phyloP scores from a whole-genome alignment of 2,113 vertebrate genomes.

The Nycticryphes semicollaris region DNA sequence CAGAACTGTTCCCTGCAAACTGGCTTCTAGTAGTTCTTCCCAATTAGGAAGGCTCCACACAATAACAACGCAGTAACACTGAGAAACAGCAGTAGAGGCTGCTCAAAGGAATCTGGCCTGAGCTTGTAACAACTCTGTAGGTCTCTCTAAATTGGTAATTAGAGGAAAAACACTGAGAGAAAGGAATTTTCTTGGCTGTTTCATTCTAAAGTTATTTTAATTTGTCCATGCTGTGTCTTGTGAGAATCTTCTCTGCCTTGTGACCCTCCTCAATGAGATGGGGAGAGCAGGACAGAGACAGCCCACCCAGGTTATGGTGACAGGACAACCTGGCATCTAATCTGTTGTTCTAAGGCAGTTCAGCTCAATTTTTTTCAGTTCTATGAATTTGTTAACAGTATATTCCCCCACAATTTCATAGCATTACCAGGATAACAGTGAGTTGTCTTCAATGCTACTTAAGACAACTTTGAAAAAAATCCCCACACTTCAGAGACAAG shows the following conservation, averaged over 20 bases:
- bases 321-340: background rate
- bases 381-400: background rate
- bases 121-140: background rate
- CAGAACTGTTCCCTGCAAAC: background rate
- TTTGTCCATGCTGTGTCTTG: background rate
- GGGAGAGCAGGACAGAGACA: background rate
- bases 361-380: background rate
- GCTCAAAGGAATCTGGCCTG: background rate
- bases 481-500: background rate
- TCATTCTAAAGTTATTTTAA: background rate
- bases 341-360: background rate
- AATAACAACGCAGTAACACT: background rate
- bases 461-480: background rate
- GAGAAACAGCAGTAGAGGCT: background rate
- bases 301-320: background rate
- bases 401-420: background rate
- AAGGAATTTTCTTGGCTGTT: background rate
- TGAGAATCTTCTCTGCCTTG: background rate
- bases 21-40: background rate
- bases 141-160: conserved; percentile 13
- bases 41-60: conserved; percentile 14
- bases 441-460: background rate
- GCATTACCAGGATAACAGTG: background rate
- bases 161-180: background rate
- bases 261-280: background rate